Evolutionary conservation across 1,140 invertebrate genomes (phyloP), one percentile per base, ranked within the genome.

Genomic region (Temnothorax curvispinosus): DNA sequence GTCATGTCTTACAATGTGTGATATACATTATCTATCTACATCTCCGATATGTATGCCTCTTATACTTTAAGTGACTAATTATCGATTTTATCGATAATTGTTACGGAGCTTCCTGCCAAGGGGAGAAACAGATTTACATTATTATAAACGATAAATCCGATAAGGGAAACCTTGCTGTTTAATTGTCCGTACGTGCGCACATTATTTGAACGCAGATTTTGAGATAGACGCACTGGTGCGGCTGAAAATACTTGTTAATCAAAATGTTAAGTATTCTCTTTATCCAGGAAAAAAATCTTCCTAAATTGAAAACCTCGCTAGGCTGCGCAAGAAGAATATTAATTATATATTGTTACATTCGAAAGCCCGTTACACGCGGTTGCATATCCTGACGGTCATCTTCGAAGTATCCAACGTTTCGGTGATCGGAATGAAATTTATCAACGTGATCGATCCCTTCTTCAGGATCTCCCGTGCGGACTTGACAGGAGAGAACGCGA

Each of bases 391-490:
- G 41, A 69, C n/a, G 4, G 15, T 50, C 7, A 32, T 62, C 35
- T 13, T 38, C 18, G 62, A 60, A 71, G n/a, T 81, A 67, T 41
- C 3, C 8, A 27, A 32, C 41, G 38, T 60, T 82, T 56, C 32
- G 65, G 35, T 13, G 38, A 32, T 71, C 44, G 13, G 15, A 47
- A 35, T 50, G 1, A 81, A 80, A 80, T 82, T 86, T 86, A 87
- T 84, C 50, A 35, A 87, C 64, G 65, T 62, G 41, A 27, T 74
- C 32, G 72, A 87, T 89, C 92, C 91, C 91, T 93, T 92, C 90
- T 92, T 92, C 84, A 90, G 81, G 76, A 91, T 93, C 87, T 77
- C 64, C 2, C 18, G 27, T 38, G 72, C 35, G n/a, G 52, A 56
- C 52, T n/a, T 35, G 81, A 62, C 27, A 85, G 56, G 67, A 64